Conservation (phyloP, 2,113 vertebrate genomes). For the Vidua macroura region DNA sequence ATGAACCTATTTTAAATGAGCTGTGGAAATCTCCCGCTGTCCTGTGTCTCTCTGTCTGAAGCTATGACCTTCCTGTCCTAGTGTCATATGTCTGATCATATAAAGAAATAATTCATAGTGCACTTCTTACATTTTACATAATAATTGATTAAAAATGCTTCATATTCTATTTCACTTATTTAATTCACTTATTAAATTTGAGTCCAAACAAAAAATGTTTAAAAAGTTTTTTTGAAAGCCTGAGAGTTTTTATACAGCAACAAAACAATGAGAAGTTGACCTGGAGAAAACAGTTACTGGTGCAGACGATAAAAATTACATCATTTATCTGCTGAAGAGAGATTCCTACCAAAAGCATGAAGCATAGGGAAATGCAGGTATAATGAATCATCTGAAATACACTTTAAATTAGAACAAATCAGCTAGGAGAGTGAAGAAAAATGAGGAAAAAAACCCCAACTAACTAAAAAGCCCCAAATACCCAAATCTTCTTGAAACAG, state of each 20-base stretch:
- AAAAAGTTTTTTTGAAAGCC: neutral
- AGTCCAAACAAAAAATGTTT: neutral
- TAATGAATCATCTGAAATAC: neutral
- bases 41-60: conserved; percentile 31
- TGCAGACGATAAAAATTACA: neutral
- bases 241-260: neutral
- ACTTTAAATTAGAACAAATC: neutral
- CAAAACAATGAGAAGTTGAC: neutral
- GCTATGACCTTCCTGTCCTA: conserved; percentile 44
- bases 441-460: neutral
- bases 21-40: conserved; percentile 46
- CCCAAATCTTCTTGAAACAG: neutral
- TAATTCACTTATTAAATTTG: neutral
- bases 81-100: neutral
- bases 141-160: neutral
- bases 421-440: neutral
- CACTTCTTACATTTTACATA: neutral
- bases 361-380: neutral
- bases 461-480: neutral
- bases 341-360: neutral
- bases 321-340: neutral
- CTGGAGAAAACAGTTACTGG: neutral
- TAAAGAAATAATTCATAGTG: conserved; percentile 32
- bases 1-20: conserved; percentile 54
- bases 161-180: neutral